A percentile compares a stretch with the other conserved stretches of the same genome.
These are phyloP conservation scores for Montifringilla adamsi DNA, from an alignment of 2,113 vertebrate species.

Conservation along the genomic window DNA sequence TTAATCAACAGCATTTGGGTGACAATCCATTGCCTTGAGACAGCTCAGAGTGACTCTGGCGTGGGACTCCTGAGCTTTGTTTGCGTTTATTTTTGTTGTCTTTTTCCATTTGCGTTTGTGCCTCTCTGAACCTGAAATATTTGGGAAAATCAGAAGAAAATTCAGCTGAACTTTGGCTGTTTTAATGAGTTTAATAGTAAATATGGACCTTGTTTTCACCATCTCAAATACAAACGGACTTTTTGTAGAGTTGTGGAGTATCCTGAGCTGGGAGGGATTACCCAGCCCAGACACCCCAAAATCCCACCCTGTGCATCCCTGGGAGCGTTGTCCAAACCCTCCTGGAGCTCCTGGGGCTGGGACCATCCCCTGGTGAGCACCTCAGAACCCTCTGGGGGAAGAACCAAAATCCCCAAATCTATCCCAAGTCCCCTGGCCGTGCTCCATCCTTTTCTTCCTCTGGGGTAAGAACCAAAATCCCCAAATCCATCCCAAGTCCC, in stretches of 20 bases:
- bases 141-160: neutral
- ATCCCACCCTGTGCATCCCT: neutral
- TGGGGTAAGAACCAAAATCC: no score
- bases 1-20: rapidly evolving
- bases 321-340: rapidly evolving
- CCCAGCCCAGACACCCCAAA: neutral
- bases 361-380: neutral
- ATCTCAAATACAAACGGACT: neutral
- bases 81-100: neutral
- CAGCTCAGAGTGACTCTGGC: neutral
- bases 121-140: neutral
- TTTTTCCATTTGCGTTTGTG: neutral
- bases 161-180: neutral
- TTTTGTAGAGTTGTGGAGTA: neutral
- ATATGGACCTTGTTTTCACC: neutral
- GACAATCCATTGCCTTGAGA: neutral
- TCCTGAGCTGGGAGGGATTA: neutral
- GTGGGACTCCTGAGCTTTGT: neutral
- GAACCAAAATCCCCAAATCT: neutral
- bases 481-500: no score
- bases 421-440: neutral
- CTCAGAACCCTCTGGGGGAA: neutral
- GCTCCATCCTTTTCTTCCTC: neutral
- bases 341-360: neutral
- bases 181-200: neutral